A percentile compares a stretch with the other conserved stretches of the same genome.
These are phyloP conservation scores for Dolichopus griseipennis DNA, from an alignment of 2,888 invertebrate species.

Conservation along the genomic window DNA sequence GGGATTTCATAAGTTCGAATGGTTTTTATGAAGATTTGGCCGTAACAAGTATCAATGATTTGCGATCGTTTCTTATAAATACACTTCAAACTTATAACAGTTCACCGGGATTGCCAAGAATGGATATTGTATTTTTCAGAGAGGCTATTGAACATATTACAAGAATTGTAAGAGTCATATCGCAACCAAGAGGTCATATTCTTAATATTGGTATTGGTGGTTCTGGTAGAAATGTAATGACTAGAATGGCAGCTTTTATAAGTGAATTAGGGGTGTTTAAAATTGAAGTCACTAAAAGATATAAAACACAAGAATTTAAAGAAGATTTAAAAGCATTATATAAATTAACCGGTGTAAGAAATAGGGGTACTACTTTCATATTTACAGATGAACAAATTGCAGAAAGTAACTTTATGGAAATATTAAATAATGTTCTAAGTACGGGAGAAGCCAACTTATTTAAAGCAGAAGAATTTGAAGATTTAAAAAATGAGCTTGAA, in stretches of 20 bases:
- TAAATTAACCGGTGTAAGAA: slow-evolving; percentile 62
- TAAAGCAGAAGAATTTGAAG: slow-evolving; percentile 81
- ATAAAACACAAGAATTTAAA: slow-evolving; percentile 65
- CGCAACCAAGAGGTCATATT: slow-evolving; percentile 75
- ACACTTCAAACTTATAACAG: slow-evolving; percentile 54
- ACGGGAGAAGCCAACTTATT: slow-evolving; percentile 85
- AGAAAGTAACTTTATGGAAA: slow-evolving; percentile 77
- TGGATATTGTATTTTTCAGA: slow-evolving; percentile 76
- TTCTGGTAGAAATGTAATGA: slow-evolving; percentile 73
- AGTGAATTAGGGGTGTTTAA: slow-evolving; percentile 70
- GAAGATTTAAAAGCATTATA: slow-evolving; percentile 75
- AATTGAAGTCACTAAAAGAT: slow-evolving; percentile 70
- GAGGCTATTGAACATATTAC: slow-evolving; percentile 82
- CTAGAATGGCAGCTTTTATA: slow-evolving; percentile 68
- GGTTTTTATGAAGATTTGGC: slow-evolving; percentile 72
- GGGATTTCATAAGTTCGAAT: slow-evolving; percentile 70
- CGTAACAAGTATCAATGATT: slow-evolving; percentile 46
- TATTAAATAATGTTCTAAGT: slow-evolving; percentile 79
- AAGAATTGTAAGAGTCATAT: slow-evolving; percentile 71
- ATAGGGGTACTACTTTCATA: slow-evolving; percentile 67
- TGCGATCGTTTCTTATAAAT: slow-evolving; percentile 48
- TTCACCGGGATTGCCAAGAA: slow-evolving; percentile 64
- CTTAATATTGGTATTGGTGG: slow-evolving; percentile 80
- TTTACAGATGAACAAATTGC: slow-evolving; percentile 80
- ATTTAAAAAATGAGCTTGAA: slow-evolving; percentile 41